Evolutionary conservation across 1,140 invertebrate species (phyloP).

Genomic region (Bombyx mandarina): DNA sequence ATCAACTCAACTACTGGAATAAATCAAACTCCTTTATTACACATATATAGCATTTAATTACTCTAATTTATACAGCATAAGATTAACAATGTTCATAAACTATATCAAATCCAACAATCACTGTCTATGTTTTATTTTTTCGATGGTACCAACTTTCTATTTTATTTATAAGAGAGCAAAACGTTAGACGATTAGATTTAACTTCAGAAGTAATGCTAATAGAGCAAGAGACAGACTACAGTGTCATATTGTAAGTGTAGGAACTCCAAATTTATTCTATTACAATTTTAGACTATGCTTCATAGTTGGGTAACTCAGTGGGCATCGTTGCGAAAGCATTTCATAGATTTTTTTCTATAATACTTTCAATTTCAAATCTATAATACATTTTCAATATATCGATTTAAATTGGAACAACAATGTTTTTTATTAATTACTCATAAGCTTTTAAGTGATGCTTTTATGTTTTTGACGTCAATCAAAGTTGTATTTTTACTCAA

Average conservation of each 20-base stretch:
- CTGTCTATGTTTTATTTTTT: constrained; percentile 54
- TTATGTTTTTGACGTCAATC: constrained; percentile 19
- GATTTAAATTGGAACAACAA: no score
- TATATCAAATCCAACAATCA: constrained; percentile 72
- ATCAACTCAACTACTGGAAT: constrained; percentile 32
- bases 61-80: constrained; percentile 69
- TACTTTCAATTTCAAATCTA: no score
- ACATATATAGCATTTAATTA: constrained; percentile 71
- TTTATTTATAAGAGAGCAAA: constrained; percentile 60
- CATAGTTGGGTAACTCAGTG: no score
- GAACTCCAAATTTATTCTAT: constrained; percentile 29
- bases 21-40: constrained; percentile 61
- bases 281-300: no score
- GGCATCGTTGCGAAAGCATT: no score
- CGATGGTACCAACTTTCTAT: constrained; percentile 64
- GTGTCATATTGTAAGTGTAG: constrained; percentile 36
- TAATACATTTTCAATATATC: no score
- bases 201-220: constrained; percentile 22
- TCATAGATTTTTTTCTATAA: constrained; percentile 6
- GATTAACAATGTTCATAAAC: constrained; percentile 71
- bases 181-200: constrained; percentile 39
- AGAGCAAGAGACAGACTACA: constrained; percentile 37
- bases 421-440: no score
- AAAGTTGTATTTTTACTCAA: constrained; percentile 43
- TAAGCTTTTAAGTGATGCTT: no score